phyloP scores from a whole-genome alignment of 2,888 invertebrate genomes.

The Crocallis elinguaria region DNA sequence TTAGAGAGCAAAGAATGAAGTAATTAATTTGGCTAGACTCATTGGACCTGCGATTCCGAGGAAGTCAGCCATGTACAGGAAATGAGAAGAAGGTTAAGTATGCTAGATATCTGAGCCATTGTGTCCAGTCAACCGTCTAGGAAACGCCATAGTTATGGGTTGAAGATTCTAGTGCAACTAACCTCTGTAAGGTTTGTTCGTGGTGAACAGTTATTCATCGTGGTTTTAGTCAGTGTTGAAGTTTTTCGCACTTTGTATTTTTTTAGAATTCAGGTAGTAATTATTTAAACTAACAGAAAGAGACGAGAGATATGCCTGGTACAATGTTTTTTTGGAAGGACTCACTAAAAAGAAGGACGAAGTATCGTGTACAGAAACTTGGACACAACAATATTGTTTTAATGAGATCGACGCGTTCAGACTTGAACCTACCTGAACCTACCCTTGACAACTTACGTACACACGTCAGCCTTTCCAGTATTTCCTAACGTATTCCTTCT shows the following conservation, averaged over 20 bases:
- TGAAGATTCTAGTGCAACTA: conserved; percentile 17
- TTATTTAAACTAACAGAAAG: too few relatives aligned
- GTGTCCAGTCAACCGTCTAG: conserved; percentile 30
- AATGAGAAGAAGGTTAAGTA: conserved; percentile 28
- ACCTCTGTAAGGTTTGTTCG: neutral
- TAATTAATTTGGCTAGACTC: conserved; percentile 28
- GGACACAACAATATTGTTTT: too few relatives aligned
- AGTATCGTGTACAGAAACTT: too few relatives aligned
- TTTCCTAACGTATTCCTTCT: conserved; percentile 14
- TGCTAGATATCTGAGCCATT: conserved; percentile 34
- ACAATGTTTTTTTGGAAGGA: too few relatives aligned
- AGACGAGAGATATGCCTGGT: too few relatives aligned
- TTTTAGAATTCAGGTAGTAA: too few relatives aligned
- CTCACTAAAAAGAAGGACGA: too few relatives aligned
- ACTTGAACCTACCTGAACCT: too few relatives aligned
- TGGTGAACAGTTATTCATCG: neutral
- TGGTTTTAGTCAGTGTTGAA: neutral
- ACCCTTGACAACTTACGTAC: too few relatives aligned
- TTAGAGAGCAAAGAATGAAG: conserved; percentile 31
- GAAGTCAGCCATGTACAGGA: conserved; percentile 33
- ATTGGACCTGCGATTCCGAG: conserved; percentile 24
- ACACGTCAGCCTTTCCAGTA: neutral
- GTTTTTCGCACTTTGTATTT: neutral
- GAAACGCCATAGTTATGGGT: conserved; percentile 27
- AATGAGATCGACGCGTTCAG: too few relatives aligned